These are phyloP conservation scores for Eulemur rufifrons DNA, from an alignment of 2,113 vertebrate species.

Conservation along the genomic window DNA sequence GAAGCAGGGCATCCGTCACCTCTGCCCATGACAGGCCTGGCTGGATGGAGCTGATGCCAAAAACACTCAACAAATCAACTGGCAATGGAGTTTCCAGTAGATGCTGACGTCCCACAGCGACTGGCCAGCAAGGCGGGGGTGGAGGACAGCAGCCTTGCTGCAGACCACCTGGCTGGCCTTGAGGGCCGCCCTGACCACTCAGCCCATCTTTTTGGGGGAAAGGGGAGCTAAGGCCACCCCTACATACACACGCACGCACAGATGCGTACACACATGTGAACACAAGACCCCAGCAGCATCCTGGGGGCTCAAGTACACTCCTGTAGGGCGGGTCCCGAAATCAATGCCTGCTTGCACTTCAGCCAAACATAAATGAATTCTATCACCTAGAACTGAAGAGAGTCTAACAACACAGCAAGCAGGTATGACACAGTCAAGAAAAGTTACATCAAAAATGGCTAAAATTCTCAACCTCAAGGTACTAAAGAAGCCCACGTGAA, in stretches of 20 bases:
- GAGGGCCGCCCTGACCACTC: background rate
- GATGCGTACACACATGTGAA: background rate
- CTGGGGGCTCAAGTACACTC: background rate
- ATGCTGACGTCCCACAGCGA: fast-evolving
- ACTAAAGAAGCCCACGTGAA: no score
- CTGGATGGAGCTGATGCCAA: background rate
- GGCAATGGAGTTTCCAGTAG: background rate
- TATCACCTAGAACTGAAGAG: background rate
- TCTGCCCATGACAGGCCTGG: background rate
- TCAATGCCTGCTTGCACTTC: background rate
- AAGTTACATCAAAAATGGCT: background rate
- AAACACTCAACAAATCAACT: background rate
- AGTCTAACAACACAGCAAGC: background rate
- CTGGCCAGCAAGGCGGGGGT: background rate
- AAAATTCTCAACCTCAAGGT: background rate
- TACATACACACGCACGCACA: background rate
- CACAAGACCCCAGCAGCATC: background rate
- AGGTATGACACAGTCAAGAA: background rate
- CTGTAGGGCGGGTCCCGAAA: background rate
- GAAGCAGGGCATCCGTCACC: background rate
- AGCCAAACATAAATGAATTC: background rate
- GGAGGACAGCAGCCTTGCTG: background rate
- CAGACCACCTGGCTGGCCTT: background rate
- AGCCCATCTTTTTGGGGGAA: no score
- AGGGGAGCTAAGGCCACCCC: background rate